Base-by-base conservation (phyloP, 2,888 invertebrate species). In the Plebejus anna region DNA sequence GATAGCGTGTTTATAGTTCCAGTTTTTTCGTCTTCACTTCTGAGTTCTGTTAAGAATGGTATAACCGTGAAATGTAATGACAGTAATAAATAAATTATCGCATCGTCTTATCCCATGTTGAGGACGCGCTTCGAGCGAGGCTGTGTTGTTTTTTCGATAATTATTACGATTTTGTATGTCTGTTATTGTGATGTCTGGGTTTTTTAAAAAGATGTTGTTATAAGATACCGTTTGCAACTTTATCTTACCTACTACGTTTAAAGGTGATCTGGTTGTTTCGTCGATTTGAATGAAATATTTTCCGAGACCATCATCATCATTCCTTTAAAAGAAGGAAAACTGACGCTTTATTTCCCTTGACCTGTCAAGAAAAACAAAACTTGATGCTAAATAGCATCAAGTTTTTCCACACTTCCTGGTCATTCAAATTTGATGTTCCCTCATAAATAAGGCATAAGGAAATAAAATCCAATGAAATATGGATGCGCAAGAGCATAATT, bases 21-120 rank as follows among this genome's bases (percentile, higher is more conserved):
- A 36, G 66, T 66, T 66, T 66, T 61, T 66, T 66, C 66, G 32
- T 66, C 66, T 66, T 66, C 32, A 66, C 11, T 32, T 32, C 32
- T 59, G 22, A 22, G 59, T 59, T 59, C 22, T 5, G 66, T 66
- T 32, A 32, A 32, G 32, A 66, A 66, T 36, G 32, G 32, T 36
- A 66, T 66, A 66, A 36, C 16, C 66, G 32, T 66, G 66, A 66
- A 66, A 66, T 66, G 4, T 66, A 66, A 66, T 66, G 66, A 36
- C 22, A 36, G 36, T 66, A 66, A 66, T 66, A 66, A 16, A 66
- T 66, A 66, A 66, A 66, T 66, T 66, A 36, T 66, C 32, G 32
- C 66, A 36, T 36, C 11, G 28, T 61, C 11, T 28, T 28, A 1
- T 9, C 59, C 22, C 13, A 11, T 11, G 32, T 16, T 11, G 13